Base-by-base conservation (phyloP, 2,113 vertebrate genomes). In the Cynopterus brachyotis region DNA sequence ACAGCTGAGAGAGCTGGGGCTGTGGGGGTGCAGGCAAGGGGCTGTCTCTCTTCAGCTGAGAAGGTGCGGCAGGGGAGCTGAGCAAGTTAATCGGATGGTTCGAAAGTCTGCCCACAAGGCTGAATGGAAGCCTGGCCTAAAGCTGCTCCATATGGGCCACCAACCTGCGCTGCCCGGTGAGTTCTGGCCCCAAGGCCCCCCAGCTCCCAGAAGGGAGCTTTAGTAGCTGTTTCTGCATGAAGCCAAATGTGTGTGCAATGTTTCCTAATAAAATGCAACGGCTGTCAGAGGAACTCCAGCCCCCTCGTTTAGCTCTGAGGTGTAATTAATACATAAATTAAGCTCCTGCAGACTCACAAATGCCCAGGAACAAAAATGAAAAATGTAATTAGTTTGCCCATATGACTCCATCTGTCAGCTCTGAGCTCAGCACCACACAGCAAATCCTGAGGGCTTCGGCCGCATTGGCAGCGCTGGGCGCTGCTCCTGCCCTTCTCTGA, bases 261-360 rank as follows among this genome's bases (percentile, higher is more conserved):
- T 82, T 90, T 95, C 94, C 91, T 96, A 79, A 93, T 97, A 95
- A 92, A 82, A 97, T 75, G 42, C 81, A 60, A 95, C 92, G 95
- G 80, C 93, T 94, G 91, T 94, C 95, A 82, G 96, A 98, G 97
- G 97, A 86, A 60, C 96, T 95, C 94, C 89, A 96, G 84, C 97
- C 96, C 98, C 97, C 97, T 98, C 97, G 72, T 97, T 98, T 97
- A 91, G 96, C 96, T 98, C 97, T 97, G 96, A 98, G 96, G 96
- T 98, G 96, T 98, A 98, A 98, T 98, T 98, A 98, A 98, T 98
- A 97, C 97, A 98, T 98, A 98, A 98, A 98, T 98, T 97, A 98
- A 98, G 97, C 0, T 90, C 98, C 97, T 96, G 87, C 95, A 98
- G 98, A 98, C 90, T 98, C 97, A 96, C 97, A 98, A 98, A 98